Percentiles rank a stretch among this genome's conserved stretches.
These are phyloP conservation scores for Colossoma macropomum DNA, from an alignment of 2,113 vertebrate genomes.

Conservation along the genomic window DNA sequence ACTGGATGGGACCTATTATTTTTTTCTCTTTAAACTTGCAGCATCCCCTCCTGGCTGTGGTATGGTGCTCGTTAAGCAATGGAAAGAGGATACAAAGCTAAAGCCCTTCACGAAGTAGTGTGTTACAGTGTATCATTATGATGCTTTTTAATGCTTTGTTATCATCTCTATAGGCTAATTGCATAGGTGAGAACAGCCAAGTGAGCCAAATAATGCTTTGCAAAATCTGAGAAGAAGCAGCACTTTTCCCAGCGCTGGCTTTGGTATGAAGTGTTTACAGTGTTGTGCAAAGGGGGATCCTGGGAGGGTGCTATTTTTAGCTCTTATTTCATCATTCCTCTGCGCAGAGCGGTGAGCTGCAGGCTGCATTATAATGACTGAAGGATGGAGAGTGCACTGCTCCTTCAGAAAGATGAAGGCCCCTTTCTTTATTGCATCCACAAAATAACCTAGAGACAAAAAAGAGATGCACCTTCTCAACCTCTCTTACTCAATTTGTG, in stretches of 20 bases:
- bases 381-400: constrained; percentile 42
- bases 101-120: too few species aligned
- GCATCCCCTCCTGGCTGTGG: background rate
- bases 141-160: background rate
- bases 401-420: background rate
- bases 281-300: constrained; percentile 77
- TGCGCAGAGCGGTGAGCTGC: constrained; percentile 61
- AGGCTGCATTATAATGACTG: constrained; percentile 76
- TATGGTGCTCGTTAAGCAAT: background rate
- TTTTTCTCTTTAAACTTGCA: too few species aligned
- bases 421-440: constrained; percentile 3
- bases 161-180: background rate
- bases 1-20: too few species aligned
- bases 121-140: background rate
- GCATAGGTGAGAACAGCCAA: background rate
- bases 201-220: background rate
- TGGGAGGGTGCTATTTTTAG: constrained; percentile 82
- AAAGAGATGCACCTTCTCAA: background rate
- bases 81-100: background rate
- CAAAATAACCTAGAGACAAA: background rate
- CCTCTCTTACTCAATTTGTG: background rate
- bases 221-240: constrained; percentile 41
- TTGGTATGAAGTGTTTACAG: constrained; percentile 73
- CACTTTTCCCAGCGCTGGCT: constrained; percentile 42
- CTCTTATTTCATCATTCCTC: constrained; percentile 79